Base-by-base conservation (phyloP, 2,797 vertebrate species). In the Chromis chromis region DNA sequence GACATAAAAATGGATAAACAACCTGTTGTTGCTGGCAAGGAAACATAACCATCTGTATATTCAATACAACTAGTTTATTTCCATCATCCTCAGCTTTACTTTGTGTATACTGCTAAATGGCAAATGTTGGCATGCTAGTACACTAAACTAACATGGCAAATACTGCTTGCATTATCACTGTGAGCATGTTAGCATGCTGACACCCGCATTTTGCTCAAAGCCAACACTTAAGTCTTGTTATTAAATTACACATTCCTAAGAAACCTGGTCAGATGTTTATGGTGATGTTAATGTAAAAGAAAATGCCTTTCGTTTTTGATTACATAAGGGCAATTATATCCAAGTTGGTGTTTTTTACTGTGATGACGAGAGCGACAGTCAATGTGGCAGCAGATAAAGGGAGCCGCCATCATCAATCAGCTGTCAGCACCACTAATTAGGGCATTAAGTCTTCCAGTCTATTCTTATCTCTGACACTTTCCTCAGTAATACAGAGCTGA, bases 351-450 rank as follows among this genome's bases (percentile, higher is more conserved):
- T 72, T 64, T 57, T 52, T 48, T 27, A 13, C 33, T 49, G 74
- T 40, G 63, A 72, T 65, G 61, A 67, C 76, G 19, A 69, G 27
- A 82, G 66, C 69, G 53, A 19, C 67, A 78, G 57, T 31, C 42
- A 57, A 0, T 46, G 31, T 70, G 61, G 74, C 59, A 58, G 50
- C 61, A 65, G 66, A 76, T 81, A 63, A 84, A 71, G 40, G 70
- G 46, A 59, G 61, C 33, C 2, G 0, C 22, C 63, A 28, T 77
- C 75, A 54, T 86, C 69, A 78, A 76, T 89, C 86, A 76, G 67
- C 85, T 82, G 85, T 91, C 89, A 88, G 59, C 76, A 28, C 55
- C 48, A 65, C 65, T 85, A 81, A 89, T 88, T 76, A 77, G n/a
- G 36, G 61, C 79, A 65, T 82, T 83, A 74, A 82, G 75, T 73